Conservation (phyloP, 2,888 invertebrate species). For the Chrysopilus asiliformis region DNA sequence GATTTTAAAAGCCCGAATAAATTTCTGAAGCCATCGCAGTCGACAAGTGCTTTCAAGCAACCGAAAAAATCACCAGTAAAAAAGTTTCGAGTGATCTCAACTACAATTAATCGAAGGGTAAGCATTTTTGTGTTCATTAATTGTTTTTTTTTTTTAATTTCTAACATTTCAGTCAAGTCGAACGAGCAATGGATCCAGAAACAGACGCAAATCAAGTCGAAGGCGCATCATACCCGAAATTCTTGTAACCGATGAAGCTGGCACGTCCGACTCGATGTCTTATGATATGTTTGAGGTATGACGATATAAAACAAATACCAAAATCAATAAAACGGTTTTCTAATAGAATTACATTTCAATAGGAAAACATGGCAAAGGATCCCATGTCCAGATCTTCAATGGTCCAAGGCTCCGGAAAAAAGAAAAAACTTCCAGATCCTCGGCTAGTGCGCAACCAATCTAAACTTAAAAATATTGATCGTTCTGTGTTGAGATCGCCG, state of each 20-base stretch:
- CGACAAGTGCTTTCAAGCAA: slow-evolving; percentile 4
- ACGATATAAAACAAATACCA: slow-evolving; percentile 9
- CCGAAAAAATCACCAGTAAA: slow-evolving; percentile 21
- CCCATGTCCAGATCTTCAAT: slow-evolving; percentile 14
- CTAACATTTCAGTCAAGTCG: slow-evolving; percentile 13
- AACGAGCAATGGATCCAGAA: slow-evolving; percentile 20
- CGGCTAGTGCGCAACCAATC: slow-evolving; percentile 15
- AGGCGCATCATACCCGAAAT: no score
- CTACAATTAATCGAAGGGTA: slow-evolving; percentile 23
- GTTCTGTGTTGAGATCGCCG: slow-evolving; percentile 11
- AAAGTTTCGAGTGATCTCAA: slow-evolving; percentile 23
- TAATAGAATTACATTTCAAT: background rate
- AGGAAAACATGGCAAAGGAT: slow-evolving; percentile 13
- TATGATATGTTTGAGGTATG: slow-evolving; percentile 16
- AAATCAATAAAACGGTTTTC: slow-evolving; percentile 2
- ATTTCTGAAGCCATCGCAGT: background rate
- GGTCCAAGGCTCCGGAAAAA: background rate
- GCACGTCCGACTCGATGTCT: slow-evolving; percentile 11
- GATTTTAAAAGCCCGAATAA: slow-evolving; percentile 20
- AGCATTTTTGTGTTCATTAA: background rate
- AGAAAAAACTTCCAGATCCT: slow-evolving; percentile 16
- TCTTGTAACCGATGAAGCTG: no score
- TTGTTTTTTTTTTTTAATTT: slow-evolving; percentile 1
- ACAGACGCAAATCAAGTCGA: slow-evolving; percentile 16
- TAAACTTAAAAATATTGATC: slow-evolving; percentile 13